These are phyloP conservation scores for Alca torda DNA, from an alignment of 2,797 vertebrate genomes.

Conservation along the genomic window DNA sequence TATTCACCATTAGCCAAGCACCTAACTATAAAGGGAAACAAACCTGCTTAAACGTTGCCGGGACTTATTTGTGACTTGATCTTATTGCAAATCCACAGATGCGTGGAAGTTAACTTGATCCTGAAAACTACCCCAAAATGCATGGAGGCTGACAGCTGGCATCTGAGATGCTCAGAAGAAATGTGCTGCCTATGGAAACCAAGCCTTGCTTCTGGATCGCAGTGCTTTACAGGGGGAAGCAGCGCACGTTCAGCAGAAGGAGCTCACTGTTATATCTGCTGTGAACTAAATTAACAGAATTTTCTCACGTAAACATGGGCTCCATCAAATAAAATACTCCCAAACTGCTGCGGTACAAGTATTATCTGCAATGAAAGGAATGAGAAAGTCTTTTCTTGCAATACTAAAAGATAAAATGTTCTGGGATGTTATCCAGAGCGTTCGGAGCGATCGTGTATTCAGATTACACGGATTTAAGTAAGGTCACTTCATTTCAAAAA, in stretches of 20 bases:
- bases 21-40: background rate
- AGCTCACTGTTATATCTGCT: background rate
- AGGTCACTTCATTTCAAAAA: background rate
- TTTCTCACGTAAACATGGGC: background rate
- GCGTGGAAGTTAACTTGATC: background rate
- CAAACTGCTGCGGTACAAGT: background rate
- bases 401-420: constrained; percentile 5
- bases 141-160: background rate
- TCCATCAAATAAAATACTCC: background rate
- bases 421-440: constrained; percentile 2
- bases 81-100: background rate
- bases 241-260: background rate
- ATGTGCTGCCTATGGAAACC: background rate
- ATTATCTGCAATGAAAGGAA: background rate
- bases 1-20: background rate
- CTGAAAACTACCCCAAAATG: background rate
- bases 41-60: background rate
- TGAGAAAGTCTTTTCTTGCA: background rate
- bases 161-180: background rate
- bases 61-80: background rate
- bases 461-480: background rate
- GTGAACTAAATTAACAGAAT: background rate
- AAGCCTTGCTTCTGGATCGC: background rate
- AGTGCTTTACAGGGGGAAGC: background rate
- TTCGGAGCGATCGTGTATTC: background rate